Percentiles rank a stretch among this genome's conserved stretches.
Conservation (phyloP, 2,888 invertebrate genomes). For the Orchesella flavescens region DNA sequence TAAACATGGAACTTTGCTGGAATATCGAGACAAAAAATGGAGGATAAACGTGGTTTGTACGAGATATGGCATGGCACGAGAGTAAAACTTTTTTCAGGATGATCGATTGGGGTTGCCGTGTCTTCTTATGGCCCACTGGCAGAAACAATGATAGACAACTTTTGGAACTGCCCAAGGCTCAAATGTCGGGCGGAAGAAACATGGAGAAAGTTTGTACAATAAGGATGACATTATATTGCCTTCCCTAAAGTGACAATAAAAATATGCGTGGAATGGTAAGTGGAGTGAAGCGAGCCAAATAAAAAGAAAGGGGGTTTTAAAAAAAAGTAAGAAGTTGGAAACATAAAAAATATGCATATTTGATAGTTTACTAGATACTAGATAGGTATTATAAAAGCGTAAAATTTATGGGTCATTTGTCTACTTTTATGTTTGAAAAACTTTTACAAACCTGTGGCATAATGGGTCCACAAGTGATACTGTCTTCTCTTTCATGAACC, state of each 20-base stretch:
- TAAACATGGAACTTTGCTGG: too few species aligned
- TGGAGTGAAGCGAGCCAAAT: background rate
- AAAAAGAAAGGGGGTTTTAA: background rate
- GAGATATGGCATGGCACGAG: too few species aligned
- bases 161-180: background rate
- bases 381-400: too few species aligned
- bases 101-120: slow-evolving; percentile 7
- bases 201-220: too few species aligned
- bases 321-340: background rate
- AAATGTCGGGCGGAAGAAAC: background rate
- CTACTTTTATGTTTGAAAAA: background rate
- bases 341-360: background rate
- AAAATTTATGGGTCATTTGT: background rate
- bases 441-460: slow-evolving; percentile 90
- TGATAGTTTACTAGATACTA: too few species aligned
- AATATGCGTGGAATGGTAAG: too few species aligned
- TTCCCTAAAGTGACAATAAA: too few species aligned
- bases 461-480: slow-evolving; percentile 90
- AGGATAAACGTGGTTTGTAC: too few species aligned
- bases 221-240: too few species aligned
- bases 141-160: slow-evolving; percentile 1
- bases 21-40: too few species aligned
- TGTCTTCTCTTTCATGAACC: slow-evolving; percentile 93
- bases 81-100: background rate
- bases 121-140: background rate